A percentile compares a stretch with the other conserved stretches of the same genome.
phyloP scores from a whole-genome alignment of 2,797 vertebrate genomes.

The Ctenochaetus hawaiiensis region DNA sequence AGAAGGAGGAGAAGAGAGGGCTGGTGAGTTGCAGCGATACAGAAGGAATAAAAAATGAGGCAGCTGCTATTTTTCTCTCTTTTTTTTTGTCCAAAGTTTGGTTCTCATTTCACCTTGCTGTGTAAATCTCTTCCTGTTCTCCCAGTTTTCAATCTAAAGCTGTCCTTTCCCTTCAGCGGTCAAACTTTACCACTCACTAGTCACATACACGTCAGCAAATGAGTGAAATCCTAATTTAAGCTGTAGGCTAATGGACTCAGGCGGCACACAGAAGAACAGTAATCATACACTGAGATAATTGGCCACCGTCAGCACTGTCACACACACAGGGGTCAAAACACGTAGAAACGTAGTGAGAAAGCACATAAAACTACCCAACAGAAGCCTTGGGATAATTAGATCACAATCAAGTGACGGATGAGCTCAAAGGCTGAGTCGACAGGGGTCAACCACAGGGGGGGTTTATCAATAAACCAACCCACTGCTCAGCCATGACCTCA shows the following conservation, averaged over 20 bases:
- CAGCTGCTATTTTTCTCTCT: conserved; percentile 24
- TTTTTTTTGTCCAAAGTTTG: conserved; percentile 24
- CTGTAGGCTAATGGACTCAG: neutral
- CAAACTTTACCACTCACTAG: neutral
- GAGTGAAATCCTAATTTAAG: neutral
- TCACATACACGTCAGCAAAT: neutral
- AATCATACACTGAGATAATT: conserved; percentile 22
- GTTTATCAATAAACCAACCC: conserved; percentile 37
- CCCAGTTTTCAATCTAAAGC: neutral
- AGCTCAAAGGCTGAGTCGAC: conserved; percentile 29
- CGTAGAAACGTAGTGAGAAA: neutral
- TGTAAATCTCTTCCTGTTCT: neutral
- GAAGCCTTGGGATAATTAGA: conserved; percentile 36
- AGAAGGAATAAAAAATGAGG: conserved; percentile 59
- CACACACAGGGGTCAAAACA: neutral
- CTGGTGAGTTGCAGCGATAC: conserved; percentile 12
- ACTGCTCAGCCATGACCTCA: conserved; percentile 30
- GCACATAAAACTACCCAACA: neutral
- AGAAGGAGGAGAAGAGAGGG: conserved; percentile 40
- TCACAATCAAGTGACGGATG: conserved; percentile 50
- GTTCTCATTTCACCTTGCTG: conserved; percentile 2
- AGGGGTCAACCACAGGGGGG: conserved; percentile 17
- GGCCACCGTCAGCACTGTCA: neutral
- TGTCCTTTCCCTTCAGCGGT: conserved; percentile 3
- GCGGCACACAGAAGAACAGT: neutral